Evolutionary conservation across 2,113 vertebrate genomes (phyloP), one percentile per base, ranked within the genome.

Genomic region (Otis tarda): DNA sequence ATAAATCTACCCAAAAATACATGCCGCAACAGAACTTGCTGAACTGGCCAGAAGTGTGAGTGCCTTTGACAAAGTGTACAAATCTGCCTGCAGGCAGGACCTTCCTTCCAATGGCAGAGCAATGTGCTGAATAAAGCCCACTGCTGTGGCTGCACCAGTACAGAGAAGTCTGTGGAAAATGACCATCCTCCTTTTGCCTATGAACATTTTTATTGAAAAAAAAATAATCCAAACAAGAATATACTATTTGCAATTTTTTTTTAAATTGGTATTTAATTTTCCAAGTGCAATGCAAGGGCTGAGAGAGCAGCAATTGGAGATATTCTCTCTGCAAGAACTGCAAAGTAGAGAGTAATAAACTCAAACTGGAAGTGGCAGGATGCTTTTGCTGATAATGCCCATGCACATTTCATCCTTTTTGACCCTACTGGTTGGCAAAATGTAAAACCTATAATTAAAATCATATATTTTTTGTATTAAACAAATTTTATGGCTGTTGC

Each of bases 221-320:
- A 70, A 70, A 37, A 67, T 59, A 53, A 33, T 65, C 33, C 28
- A 74, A 60, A 61, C 67, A 81, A 83, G 31, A 63, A 67, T 0
- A 0, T 56, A 22, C 23, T 75, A 41, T 67, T 87, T 59, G 22
- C 18, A 59, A 3, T 43, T 60, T 35, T 56, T 49, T 78, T 77
- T 68, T 80, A 8, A 18, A 64, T 71, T 87, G 85, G 6, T 69
- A 39, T 83, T 79, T 67, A 81, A 47, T 91, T n/a, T 80, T 71
- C 22, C 12, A 68, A 68, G 79, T 53, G 19, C 43, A 71, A 83
- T 93, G 88, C 52, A 55, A 71, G 80, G 56, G 52, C 57, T 90
- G 61, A 83, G 83, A 85, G 53, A 85, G 35, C 65, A 88, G 82
- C 63, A 59, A 19, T 83, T 93, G 76, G 89, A 95, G 92, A 33